phyloP scores from a whole-genome alignment of 1,140 invertebrate genomes.

The Potamilus streckersoni region DNA sequence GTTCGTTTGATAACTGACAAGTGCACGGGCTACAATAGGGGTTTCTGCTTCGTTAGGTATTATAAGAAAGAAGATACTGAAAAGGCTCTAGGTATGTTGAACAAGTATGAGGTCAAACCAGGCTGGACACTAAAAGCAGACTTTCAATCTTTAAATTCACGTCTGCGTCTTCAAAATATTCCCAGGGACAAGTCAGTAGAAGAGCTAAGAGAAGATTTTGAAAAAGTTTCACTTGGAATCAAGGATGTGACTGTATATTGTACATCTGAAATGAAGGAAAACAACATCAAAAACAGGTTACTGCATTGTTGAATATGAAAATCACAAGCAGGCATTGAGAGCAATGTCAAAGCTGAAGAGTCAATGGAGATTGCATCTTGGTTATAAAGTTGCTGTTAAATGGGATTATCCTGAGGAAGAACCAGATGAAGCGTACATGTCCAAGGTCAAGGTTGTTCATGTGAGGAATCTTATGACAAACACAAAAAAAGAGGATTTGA shows the following conservation, averaged over 20 bases:
- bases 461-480: constrained; percentile 70
- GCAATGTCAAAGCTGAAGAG: constrained; percentile 52
- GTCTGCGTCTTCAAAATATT: constrained; percentile 6
- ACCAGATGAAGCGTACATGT: constrained; percentile 78
- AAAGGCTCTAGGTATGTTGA: constrained; percentile 50
- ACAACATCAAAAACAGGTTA: constrained; percentile 74
- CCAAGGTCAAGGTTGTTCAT: constrained; percentile 72
- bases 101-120: too few relatives aligned
- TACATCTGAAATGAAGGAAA: constrained; percentile 43
- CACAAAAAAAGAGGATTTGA: constrained; percentile 67
- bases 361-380: background rate
- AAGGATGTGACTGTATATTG: constrained; percentile 81
- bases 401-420: constrained; percentile 87
- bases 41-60: constrained; percentile 84
- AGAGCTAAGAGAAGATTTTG: too few relatives aligned
- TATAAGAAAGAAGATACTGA: constrained; percentile 74
- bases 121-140: constrained; percentile 9
- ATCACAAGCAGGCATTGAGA: constrained; percentile 82
- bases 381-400: constrained; percentile 72
- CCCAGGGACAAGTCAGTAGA: too few relatives aligned
- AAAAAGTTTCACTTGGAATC: constrained; percentile 70
- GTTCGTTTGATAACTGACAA: constrained; percentile 86
- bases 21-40: constrained; percentile 81
- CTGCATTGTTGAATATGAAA: constrained; percentile 75
- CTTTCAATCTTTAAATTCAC: constrained; percentile 7